Base-by-base conservation (phyloP, 2,113 vertebrate species). In the Zosterops pallidus region DNA sequence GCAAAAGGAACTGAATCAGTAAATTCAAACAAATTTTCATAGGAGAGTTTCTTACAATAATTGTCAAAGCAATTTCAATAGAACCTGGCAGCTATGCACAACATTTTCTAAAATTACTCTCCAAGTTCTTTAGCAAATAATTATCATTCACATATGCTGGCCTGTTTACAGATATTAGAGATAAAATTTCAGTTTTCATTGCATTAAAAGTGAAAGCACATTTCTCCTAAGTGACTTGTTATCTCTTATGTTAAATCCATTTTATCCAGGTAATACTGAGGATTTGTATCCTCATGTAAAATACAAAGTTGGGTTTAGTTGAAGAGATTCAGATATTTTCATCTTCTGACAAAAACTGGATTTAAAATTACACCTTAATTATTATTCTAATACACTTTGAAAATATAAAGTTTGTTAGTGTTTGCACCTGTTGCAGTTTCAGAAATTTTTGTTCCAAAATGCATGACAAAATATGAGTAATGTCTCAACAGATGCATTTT, bases 401-500 rank as follows among this genome's bases (percentile, higher is more conserved):
- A 93, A n/a, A 52, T 70, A 31, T 31, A 41, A 67, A 55, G 25
- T 79, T 87, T 89, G 55, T 13, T 69, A 76, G 42, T n/a, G 18
- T 29, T 77, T 87, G 9, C 33, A 90, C 46, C 39, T 88, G 49
- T 84, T 85, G 57, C 42, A 70, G 24, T 74, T 90, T 62, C 53
- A 65, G 49, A 84, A 90, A 70, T 50, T 37, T 62, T 23, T 4
- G 4, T 79, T 63, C 46, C 47, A 62, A 80, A 90, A 69, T 49
- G 35, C 42, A 19, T 67, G 76, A 72, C 78, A 64, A 21, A 78
- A 62, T 42, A 44, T 93, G 84, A 95, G 46, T 93, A 93, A 96
- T 85, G 24, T 69, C 53, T 74, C 84, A 97, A 94, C 84, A 96
- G 95, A 94, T 93, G 87, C 82, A 94, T 92, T 94, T 88, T 86